phyloP scores from a whole-genome alignment of 2,113 vertebrate genomes.

The Campylomormyrus tamandua region DNA sequence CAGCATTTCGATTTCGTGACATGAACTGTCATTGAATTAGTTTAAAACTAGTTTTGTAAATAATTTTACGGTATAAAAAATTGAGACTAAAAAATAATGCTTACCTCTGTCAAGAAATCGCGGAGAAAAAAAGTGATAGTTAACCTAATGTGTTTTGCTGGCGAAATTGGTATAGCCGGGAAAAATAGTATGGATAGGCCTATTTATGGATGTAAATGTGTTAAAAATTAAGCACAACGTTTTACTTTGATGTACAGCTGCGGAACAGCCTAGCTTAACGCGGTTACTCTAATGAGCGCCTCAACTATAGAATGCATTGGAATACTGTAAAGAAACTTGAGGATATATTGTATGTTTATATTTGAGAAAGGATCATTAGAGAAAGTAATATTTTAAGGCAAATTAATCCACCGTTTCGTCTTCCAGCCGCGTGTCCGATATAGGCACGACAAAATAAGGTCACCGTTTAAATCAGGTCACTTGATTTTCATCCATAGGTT shows the following conservation, averaged over 20 bases:
- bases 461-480: not conserved
- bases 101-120: not conserved
- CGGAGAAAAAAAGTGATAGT: not conserved
- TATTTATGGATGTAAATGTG: not conserved
- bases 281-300: not conserved
- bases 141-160: not conserved
- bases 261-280: not conserved
- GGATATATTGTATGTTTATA: not conserved
- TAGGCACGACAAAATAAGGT: not conserved
- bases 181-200: not conserved
- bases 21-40: not conserved
- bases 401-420: not conserved
- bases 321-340: not conserved
- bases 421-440: not conserved
- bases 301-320: not conserved
- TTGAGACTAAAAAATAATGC: not conserved
- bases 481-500: not conserved
- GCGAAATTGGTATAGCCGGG: not conserved
- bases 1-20: not conserved
- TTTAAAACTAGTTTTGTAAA: not conserved
- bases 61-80: not conserved
- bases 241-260: conserved; percentile 1
- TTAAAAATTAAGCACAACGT: not conserved
- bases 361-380: not conserved
- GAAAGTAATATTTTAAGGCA: not conserved